These are phyloP conservation scores for Lonchura striata DNA, from an alignment of 2,113 vertebrate genomes.

Conservation along the genomic window DNA sequence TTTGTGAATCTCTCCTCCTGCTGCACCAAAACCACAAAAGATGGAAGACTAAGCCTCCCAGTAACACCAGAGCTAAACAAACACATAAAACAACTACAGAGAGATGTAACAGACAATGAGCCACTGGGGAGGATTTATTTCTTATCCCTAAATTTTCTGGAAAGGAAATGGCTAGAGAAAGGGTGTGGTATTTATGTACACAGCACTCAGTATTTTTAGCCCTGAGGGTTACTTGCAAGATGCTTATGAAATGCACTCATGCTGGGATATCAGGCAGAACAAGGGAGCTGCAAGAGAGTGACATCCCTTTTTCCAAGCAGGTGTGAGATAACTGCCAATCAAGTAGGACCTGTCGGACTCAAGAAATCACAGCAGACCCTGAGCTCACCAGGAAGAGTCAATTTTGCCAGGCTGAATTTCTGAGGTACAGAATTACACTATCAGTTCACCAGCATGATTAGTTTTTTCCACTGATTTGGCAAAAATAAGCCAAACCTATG, in stretches of 20 bases:
- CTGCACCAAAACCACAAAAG: neutral
- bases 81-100: neutral
- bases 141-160: neutral
- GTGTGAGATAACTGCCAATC: neutral
- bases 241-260: neutral
- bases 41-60: neutral
- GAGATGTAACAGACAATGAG: slow-evolving; percentile 9
- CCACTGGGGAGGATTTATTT: slow-evolving; percentile 6
- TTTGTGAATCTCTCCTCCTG: neutral
- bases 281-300: neutral
- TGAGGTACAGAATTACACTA: neutral
- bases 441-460: neutral
- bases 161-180: neutral
- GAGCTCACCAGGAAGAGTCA: neutral
- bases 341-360: neutral
- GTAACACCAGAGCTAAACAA: neutral
- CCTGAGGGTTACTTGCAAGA: neutral
- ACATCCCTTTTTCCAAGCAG: neutral
- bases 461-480: neutral
- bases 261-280: neutral
- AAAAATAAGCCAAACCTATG: neutral
- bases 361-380: neutral
- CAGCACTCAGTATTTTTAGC: neutral
- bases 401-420: neutral
- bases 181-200: neutral